phyloP scores from a whole-genome alignment of 2,797 vertebrate genomes.

The Nothura maculosa region DNA sequence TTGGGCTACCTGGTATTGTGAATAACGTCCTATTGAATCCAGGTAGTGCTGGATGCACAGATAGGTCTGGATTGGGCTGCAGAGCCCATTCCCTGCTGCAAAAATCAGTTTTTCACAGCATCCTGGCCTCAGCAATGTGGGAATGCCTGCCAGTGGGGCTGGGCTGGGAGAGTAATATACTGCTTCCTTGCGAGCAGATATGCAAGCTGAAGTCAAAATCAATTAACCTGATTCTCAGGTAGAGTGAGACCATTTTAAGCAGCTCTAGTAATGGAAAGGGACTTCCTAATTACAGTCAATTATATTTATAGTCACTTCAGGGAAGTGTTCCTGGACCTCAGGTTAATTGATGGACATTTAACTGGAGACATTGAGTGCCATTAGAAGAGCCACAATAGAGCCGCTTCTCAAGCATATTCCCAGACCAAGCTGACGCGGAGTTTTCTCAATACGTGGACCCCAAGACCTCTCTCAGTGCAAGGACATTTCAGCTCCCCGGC shows the following conservation, averaged over 20 bases:
- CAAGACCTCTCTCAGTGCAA: neutral
- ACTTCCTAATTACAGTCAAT: constrained; percentile 23
- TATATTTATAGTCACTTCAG: constrained; percentile 14
- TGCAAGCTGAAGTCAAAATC: neutral
- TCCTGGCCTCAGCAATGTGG: no score
- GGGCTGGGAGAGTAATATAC: neutral
- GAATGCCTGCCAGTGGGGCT: neutral
- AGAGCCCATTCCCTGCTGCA: neutral
- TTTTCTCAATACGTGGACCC: neutral
- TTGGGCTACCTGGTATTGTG: neutral
- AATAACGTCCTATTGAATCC: no score
- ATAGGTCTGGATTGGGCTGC: neutral
- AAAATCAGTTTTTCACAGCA: neutral
- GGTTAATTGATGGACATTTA: constrained; percentile 16
- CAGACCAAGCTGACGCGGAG: neutral
- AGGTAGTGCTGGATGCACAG: neutral
- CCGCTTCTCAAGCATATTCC: neutral
- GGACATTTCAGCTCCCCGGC: neutral
- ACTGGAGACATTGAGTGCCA: neutral
- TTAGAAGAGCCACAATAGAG: neutral
- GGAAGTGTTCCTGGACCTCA: neutral
- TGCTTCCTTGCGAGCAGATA: neutral
- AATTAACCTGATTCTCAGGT: neutral
- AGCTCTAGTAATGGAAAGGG: neutral
- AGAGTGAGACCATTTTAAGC: constrained; percentile 1